A percentile compares a stretch with the other conserved stretches of the same genome.
Conservation (phyloP, 2,113 vertebrate genomes). For the Apteryx owenii region DNA sequence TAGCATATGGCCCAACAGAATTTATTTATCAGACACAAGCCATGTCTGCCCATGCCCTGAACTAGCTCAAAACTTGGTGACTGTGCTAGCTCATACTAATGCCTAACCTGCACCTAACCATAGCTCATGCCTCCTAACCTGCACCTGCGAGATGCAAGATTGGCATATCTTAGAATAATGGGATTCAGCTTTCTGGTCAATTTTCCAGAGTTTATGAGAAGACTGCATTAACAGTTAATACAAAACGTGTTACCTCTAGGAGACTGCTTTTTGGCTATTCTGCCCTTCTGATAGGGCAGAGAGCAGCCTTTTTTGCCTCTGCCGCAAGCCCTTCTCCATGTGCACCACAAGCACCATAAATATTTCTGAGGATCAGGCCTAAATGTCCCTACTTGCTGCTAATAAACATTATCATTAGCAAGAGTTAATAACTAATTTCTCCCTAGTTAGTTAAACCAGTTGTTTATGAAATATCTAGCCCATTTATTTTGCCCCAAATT, state of each 20-base stretch:
- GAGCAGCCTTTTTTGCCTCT: background rate
- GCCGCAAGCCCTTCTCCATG: background rate
- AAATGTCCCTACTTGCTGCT: background rate
- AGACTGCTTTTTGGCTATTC: background rate
- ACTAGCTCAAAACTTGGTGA: background rate
- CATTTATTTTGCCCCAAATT: background rate
- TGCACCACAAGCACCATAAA: background rate
- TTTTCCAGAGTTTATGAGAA: background rate
- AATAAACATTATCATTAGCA: background rate
- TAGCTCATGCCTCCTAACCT: background rate
- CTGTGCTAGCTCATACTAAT: background rate
- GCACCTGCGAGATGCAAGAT: background rate
- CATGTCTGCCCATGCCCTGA: background rate
- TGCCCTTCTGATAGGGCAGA: background rate
- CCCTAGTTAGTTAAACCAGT: background rate
- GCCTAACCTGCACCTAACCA: background rate
- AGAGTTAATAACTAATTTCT: background rate
- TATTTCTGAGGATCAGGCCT: background rate
- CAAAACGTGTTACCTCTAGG: background rate
- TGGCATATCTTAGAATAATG: background rate
- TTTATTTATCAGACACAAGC: background rate
- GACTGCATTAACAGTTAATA: background rate
- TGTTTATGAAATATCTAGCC: background rate
- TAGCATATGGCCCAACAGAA: background rate
- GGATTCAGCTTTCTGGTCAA: background rate